A percentile compares a stretch with the other conserved stretches of the same genome.
Conservation (phyloP, 1,140 invertebrate species). For the Homarus americanus region DNA sequence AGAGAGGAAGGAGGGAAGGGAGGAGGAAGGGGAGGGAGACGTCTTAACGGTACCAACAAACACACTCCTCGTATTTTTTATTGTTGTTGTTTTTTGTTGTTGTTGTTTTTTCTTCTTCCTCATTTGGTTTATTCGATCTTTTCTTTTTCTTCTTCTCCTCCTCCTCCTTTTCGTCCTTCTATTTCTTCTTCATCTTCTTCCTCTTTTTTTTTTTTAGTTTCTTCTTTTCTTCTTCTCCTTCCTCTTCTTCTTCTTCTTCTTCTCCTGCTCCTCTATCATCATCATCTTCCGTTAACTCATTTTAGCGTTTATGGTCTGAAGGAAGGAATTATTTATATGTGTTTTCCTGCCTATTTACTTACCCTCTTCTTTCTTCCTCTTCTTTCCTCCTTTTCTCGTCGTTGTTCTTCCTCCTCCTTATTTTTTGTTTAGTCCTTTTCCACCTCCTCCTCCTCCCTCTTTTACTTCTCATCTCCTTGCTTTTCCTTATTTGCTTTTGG, state of each 20-base stretch:
- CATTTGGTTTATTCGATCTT: background rate
- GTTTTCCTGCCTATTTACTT: too few species aligned
- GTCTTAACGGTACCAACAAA: conserved; percentile 55
- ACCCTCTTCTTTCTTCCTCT: background rate
- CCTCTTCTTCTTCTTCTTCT: background rate
- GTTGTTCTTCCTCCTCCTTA: conserved; percentile 1
- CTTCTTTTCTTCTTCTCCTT: background rate
- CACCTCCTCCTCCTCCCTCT: too few species aligned
- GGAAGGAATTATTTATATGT: too few species aligned
- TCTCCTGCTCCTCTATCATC: too few species aligned
- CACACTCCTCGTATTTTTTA: conserved; percentile 24
- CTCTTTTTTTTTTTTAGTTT: conserved; percentile 2
- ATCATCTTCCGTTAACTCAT: too few species aligned
- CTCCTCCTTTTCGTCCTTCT: background rate
- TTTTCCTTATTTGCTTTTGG: conserved; percentile 6
- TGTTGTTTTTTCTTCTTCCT: background rate
- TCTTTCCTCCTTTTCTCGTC: background rate
- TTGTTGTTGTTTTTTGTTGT: too few species aligned
- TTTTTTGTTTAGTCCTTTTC: conserved; percentile 12
- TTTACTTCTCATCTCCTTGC: background rate
- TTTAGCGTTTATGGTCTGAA: too few species aligned
- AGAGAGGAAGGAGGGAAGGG: background rate
- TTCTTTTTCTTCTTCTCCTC: conserved; percentile 16
- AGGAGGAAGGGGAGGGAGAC: background rate
- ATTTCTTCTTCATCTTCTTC: background rate